Evolutionary conservation across 37 sponge, comb jelly and placozoan genomes (phyloP).

Genomic region (Cladorhizidae sp.): DNA sequence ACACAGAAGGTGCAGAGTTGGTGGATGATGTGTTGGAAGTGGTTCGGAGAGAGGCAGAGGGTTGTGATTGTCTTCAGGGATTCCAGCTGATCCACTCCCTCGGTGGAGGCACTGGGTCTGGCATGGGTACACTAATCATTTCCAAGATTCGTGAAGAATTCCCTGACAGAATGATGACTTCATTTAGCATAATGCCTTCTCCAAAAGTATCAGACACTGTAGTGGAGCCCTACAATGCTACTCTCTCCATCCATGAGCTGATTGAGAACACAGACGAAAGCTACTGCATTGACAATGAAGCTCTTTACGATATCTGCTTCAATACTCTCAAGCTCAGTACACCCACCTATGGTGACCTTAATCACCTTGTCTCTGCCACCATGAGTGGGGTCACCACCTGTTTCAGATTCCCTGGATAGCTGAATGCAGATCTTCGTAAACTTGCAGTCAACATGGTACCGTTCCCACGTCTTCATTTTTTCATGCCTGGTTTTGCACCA

Average conservation of each 20-base stretch:
- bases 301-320: slow-evolving; percentile 99
- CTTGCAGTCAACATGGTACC: slow-evolving; percentile 99
- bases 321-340: slow-evolving; percentile 98
- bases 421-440: slow-evolving; percentile 99
- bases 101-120: too few species aligned
- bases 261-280: slow-evolving; percentile 99
- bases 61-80: too few species aligned
- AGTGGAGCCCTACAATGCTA: slow-evolving; percentile 93
- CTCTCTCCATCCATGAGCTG: slow-evolving; percentile 96
- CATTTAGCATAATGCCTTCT: slow-evolving; percentile 97
- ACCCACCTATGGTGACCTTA: slow-evolving; percentile 99
- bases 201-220: slow-evolving; percentile 94
- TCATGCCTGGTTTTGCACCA: slow-evolving; percentile 99
- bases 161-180: slow-evolving; percentile 98
- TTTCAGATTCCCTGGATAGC: slow-evolving; percentile 96
- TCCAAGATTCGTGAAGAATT: slow-evolving; percentile 99
- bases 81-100: too few species aligned
- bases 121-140: slow-evolving; percentile 97
- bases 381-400: too few species aligned
- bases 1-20: slow-evolving; percentile 83
- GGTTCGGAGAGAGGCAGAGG: slow-evolving; percentile 98
- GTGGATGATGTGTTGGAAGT: slow-evolving; percentile 98
- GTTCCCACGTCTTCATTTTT: slow-evolving; percentile 99
- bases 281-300: slow-evolving; percentile 98
- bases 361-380: too few species aligned